Evolutionary conservation across 2,113 vertebrate species (phyloP), one percentile per base, ranked within the genome.

Genomic region (Gopherus flavomarginatus): DNA sequence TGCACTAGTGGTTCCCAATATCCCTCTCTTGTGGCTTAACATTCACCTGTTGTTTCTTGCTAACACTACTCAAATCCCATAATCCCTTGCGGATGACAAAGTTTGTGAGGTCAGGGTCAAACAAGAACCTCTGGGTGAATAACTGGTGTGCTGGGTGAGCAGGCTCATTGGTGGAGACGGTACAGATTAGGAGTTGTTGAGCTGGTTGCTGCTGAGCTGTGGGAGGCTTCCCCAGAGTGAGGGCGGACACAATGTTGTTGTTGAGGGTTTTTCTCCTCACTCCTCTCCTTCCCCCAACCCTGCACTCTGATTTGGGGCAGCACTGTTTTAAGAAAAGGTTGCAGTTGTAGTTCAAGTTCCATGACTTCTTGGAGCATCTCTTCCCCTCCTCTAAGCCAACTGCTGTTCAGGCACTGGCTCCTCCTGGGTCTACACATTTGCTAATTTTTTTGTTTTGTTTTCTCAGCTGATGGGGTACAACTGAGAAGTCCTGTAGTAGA

Each of bases 381-480:
- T 13, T 82, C 26, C 47, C 5, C 57, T 14, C 57, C 57, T 62
- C 27, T 62, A 27, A 62, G 12, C 27, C 12, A 62, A 14, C 57
- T 62, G 57, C 26, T 31, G 11, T 31, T 62, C 12, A 1, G 0
- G 47, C 52, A 69, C 8, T n/a, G 16, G 35, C 35, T 69, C 86
- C 83, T 85, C 21, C 26, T 83, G 65, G 35, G 42, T 26, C 29
- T 9, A 84, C 59, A 59, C 31, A 69, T 6, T 2, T 65, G 8
- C 27, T 83, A 31, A 90, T 84, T 82, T 81, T 81, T 75, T 54
- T 75, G 24, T 78, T 94, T 81, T 27, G 5, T 82, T 85, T 38
- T 93, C 83, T 84, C 53, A 83, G 52, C 72, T 62, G 24, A 94
- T 35, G 69, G 59, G 78, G 92, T 79, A 85, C 80, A 93, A 14